Conservation (phyloP, 2,888 invertebrate species). For the Dolomedes plantarius region DNA sequence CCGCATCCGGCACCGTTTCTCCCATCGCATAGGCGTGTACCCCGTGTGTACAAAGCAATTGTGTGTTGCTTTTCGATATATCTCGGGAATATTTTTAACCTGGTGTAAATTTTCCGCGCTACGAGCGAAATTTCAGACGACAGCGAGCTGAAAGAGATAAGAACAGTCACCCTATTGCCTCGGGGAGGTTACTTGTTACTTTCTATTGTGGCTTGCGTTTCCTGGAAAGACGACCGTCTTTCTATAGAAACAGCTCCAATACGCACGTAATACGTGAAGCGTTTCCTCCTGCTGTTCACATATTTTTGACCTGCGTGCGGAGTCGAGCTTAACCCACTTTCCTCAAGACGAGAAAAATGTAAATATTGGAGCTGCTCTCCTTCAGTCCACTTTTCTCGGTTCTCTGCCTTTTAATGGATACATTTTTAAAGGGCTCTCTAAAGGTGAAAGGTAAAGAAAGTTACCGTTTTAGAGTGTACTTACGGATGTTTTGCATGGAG, state of each 20-base stretch:
- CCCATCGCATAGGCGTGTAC: too few relatives aligned
- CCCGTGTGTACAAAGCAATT: too few relatives aligned
- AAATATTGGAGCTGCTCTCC: constrained; percentile 4
- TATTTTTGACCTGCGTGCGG: not conserved
- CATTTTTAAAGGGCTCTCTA: too few relatives aligned
- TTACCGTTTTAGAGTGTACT: too few relatives aligned
- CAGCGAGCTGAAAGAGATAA: not conserved
- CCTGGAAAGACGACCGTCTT: not conserved
- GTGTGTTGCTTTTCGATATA: too few relatives aligned
- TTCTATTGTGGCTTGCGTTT: not conserved
- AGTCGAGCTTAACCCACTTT: not conserved
- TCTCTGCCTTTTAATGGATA: too few relatives aligned
- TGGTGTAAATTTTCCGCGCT: not conserved
- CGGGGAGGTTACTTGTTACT: not conserved
- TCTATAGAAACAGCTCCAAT: not conserved
- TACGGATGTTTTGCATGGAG: too few relatives aligned
- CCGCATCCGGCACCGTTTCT: too few relatives aligned
- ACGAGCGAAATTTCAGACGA: not conserved
- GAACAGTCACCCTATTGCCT: not conserved
- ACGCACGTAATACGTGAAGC: not conserved
- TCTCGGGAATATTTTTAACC: not conserved
- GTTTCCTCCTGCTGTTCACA: constrained; percentile 8
- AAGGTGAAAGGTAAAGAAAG: too few relatives aligned
- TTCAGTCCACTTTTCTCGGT: too few relatives aligned
- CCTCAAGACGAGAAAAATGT: not conserved